These are phyloP conservation scores for Argyresthia albistria DNA, from an alignment of 2,888 invertebrate species.

Conservation along the genomic window DNA sequence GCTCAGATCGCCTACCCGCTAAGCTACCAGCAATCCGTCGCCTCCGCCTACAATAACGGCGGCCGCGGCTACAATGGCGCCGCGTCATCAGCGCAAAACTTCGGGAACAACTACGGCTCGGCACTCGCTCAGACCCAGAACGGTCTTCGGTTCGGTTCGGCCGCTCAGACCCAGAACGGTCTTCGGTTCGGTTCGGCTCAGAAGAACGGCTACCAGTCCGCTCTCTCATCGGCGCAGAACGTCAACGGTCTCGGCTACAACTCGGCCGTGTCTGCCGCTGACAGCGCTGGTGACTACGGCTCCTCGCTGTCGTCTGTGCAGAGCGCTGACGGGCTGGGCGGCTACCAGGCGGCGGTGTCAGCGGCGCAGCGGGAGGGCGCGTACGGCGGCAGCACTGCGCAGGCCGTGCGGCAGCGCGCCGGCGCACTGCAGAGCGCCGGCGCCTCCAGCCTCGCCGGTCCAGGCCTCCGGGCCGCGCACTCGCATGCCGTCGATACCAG, in stretches of 20 bases:
- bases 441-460: conserved; percentile 41
- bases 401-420: conserved; percentile 34
- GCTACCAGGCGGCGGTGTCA: conserved; percentile 18
- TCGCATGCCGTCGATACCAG: conserved; percentile 44
- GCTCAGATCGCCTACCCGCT: conserved; percentile 5
- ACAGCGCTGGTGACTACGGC: conserved; percentile 24
- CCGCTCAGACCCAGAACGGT: conserved; percentile 20
- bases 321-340: conserved; percentile 21
- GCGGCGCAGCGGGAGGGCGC: conserved; percentile 32
- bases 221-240: conserved; percentile 24
- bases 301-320: conserved; percentile 32
- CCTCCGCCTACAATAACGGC: conserved; percentile 20
- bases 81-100: conserved; percentile 33
- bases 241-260: conserved; percentile 24
- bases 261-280: conserved; percentile 32
- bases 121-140: conserved; percentile 23
- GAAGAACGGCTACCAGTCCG: conserved; percentile 31
- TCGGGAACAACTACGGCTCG: conserved; percentile 30
- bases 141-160: conserved; percentile 22
- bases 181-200: conserved; percentile 26
- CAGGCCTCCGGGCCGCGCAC: conserved; percentile 42
- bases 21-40: conserved; percentile 15
- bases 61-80: conserved; percentile 25
- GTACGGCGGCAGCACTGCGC: conserved; percentile 37
- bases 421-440: conserved; percentile 32